A percentile compares a stretch with the other conserved stretches of the same genome.
Conservation (phyloP, 2,113 vertebrate genomes). For the Vicugna pacos region DNA sequence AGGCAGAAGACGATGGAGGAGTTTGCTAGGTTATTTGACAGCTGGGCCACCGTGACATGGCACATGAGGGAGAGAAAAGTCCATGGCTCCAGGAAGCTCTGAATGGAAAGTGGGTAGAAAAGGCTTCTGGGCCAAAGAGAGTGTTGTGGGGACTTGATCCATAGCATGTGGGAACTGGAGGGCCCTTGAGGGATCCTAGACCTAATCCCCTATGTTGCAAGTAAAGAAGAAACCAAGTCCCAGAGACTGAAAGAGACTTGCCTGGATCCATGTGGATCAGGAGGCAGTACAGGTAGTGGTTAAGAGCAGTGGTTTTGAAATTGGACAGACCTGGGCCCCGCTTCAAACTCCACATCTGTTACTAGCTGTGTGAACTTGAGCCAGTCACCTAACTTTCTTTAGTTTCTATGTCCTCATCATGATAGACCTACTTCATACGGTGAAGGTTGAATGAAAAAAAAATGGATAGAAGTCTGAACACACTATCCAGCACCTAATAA, state of each 20-base stretch:
- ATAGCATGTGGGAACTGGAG: background rate
- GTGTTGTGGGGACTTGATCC: background rate
- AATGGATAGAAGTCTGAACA: background rate
- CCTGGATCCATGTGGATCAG: background rate
- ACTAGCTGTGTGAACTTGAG: background rate
- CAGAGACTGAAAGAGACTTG: background rate
- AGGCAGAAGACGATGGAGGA: background rate
- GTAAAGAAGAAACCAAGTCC: background rate
- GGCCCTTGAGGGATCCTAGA: background rate
- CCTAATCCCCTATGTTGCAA: background rate
- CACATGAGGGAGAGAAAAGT: background rate
- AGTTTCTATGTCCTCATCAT: background rate
- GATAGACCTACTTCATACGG: background rate
- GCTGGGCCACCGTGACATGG: background rate
- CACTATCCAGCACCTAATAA: background rate
- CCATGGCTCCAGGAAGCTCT: background rate
- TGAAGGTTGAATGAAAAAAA: background rate
- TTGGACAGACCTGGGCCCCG: background rate
- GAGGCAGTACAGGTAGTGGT: background rate
- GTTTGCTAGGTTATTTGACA: background rate
- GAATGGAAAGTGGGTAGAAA: background rate
- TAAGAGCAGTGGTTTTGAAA: background rate
- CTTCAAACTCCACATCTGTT: background rate
- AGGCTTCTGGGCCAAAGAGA: background rate
- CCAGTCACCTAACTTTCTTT: background rate